Evolutionary conservation across 2,888 invertebrate genomes (phyloP), one percentile per base, ranked within the genome.

Genomic region (Rotaria sp.): DNA sequence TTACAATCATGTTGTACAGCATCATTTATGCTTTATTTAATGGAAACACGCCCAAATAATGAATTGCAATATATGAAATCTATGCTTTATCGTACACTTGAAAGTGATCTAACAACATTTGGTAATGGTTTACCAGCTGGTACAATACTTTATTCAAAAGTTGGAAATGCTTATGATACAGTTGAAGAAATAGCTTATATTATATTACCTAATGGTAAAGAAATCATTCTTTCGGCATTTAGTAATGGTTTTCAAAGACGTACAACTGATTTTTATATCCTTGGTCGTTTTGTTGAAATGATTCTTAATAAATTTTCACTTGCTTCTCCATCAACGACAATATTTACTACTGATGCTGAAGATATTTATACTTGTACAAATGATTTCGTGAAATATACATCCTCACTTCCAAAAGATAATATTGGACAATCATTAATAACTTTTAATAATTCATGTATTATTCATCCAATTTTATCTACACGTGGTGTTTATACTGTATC

Each of bases 171-270:
- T 3, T 80, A 80, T 80, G 80, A 80, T 80, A 80, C 80, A 41
- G 45, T 80, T 80, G 80, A 80, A 80, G 80, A 80, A 41, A 80
- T 80, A 8, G 80, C 80, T n/a, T 80, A 80, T 45, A 80, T 80
- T 24, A 80, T 80, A 26, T 45, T 80, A 80, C 80, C 80, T 11
- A 80, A 80, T 45, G 45, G 45, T n/a, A 41, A 80, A 45, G 80
- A 80, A 45, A 45, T 80, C 2, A 45, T 80, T 45, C 45, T 80
- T 26, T 41, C 80, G 18, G 80, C 80, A 45, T 80, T 80, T 45
- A 80, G 80, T n/a, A 80, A 80, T 80, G 80, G 80, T 35, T 80
- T 5, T 80, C 41, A 80, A 80, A 41, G 80, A 26, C n/a, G 21
- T 13, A n/a, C 24, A 45, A 80, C 13, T 45, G 80, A 80, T 45